Evolutionary conservation across 2,113 vertebrate species (phyloP).

Genomic region (Eulemur rufifrons): DNA sequence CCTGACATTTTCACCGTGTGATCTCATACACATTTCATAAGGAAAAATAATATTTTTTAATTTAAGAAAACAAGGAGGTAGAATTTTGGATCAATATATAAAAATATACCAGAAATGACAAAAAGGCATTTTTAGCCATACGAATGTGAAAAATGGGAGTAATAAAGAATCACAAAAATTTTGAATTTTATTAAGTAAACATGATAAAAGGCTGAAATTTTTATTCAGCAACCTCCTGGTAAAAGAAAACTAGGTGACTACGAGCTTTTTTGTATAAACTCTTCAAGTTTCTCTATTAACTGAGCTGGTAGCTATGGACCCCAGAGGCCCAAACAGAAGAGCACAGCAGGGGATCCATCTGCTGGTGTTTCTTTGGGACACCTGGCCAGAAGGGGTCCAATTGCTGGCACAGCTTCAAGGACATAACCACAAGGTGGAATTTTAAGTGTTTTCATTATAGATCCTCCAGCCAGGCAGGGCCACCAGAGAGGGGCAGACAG

Average conservation of each 20-base stretch:
- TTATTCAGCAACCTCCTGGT: not conserved
- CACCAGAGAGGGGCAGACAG: not conserved
- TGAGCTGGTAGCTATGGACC: not conserved
- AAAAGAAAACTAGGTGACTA: not conserved
- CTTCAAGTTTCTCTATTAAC: not conserved
- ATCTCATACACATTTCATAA: constrained; percentile 56
- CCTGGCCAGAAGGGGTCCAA: not conserved
- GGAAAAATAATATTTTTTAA: constrained; percentile 10
- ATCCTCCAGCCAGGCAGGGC: not conserved
- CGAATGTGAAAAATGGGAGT: not conserved
- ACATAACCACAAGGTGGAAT: not conserved
- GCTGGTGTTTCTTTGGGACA: not conserved
- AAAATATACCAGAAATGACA: not conserved
- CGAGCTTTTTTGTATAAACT: not conserved
- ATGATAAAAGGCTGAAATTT: constrained; percentile 2
- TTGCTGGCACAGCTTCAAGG: not conserved
- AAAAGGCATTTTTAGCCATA: not conserved
- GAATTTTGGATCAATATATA: not conserved
- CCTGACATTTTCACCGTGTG: not conserved
- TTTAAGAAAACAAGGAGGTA: constrained; percentile 19
- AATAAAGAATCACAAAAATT: not conserved
- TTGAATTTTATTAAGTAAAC: constrained; percentile 17
- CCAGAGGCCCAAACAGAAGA: not conserved
- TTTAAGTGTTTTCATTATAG: not conserved
- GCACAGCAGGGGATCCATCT: not conserved